Conservation (phyloP, 2,888 invertebrate genomes). For the Gymnoscelis rufifasciata region DNA sequence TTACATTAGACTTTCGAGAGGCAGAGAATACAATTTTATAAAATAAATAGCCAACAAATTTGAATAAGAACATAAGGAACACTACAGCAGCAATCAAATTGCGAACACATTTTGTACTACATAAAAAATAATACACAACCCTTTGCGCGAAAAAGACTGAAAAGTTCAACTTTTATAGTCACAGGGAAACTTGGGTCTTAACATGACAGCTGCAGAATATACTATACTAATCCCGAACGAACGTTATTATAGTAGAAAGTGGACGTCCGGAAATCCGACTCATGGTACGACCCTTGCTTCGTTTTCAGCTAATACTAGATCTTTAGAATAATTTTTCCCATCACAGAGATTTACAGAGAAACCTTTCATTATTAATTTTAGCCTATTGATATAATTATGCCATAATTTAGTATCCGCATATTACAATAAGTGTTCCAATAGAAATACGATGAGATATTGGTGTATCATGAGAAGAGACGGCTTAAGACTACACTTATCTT, state of each 20-base stretch:
- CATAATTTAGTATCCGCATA: slow-evolving; percentile 66
- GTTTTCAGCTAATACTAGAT: slow-evolving; percentile 71
- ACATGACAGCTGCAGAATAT: slow-evolving; percentile 29
- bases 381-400: slow-evolving; percentile 73
- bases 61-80: slow-evolving; percentile 74
- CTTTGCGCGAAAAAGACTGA: slow-evolving; percentile 77
- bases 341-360: slow-evolving; percentile 76
- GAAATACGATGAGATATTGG: slow-evolving; percentile 63
- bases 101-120: slow-evolving; percentile 79
- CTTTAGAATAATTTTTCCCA: slow-evolving; percentile 74
- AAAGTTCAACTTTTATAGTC: slow-evolving; percentile 75
- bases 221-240: slow-evolving; percentile 15
- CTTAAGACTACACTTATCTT: slow-evolving; percentile 68
- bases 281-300: slow-evolving; percentile 54
- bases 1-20: slow-evolving; percentile 48
- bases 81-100: slow-evolving; percentile 78
- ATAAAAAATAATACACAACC: slow-evolving; percentile 79
- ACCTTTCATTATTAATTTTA: slow-evolving; percentile 52
- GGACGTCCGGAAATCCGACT: slow-evolving; percentile 33
- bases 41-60: slow-evolving; percentile 72
- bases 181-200: slow-evolving; percentile 51
- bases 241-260: slow-evolving; percentile 2
- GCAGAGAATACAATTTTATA: slow-evolving; percentile 63
- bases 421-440: slow-evolving; percentile 66
- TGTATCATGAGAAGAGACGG: slow-evolving; percentile 71